These are phyloP conservation scores for Tenrec ecaudatus DNA, from an alignment of 2,113 vertebrate genomes.

Conservation along the genomic window DNA sequence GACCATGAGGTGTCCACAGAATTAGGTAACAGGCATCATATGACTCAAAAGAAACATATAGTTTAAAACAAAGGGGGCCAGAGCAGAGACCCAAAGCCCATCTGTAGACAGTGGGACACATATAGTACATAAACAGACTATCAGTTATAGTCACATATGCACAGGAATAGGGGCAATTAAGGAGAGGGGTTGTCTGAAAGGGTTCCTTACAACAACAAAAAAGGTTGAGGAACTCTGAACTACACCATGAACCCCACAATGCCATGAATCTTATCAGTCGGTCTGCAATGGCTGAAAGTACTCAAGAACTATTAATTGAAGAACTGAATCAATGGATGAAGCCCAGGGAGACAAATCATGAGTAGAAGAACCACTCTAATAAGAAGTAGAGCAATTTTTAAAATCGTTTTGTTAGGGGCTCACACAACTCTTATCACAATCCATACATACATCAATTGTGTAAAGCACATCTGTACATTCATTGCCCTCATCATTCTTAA, in stretches of 20 bases:
- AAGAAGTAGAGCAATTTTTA: no score
- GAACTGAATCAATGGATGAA: background rate
- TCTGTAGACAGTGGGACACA: background rate
- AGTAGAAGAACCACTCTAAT: background rate
- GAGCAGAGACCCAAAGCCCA: no score
- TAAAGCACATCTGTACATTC: no score
- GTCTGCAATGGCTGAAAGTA: background rate
- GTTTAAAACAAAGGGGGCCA: no score
- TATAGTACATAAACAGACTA: background rate
- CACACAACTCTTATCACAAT: no score
- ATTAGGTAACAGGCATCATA: no score
- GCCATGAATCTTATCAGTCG: background rate
- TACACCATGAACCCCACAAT: background rate
- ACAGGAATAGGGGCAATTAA: background rate
- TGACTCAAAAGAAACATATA: no score
- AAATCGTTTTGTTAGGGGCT: no score
- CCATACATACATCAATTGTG: no score
- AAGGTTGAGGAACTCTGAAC: background rate
- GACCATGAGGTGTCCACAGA: no score
- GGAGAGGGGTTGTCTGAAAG: background rate
- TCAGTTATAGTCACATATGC: background rate
- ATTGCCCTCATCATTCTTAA: no score
- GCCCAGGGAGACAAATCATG: background rate
- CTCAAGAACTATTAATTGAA: background rate
- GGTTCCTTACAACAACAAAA: background rate